These are phyloP conservation scores for Drosophila paramelanica DNA, from an alignment of 2,888 invertebrate species.

Conservation along the genomic window DNA sequence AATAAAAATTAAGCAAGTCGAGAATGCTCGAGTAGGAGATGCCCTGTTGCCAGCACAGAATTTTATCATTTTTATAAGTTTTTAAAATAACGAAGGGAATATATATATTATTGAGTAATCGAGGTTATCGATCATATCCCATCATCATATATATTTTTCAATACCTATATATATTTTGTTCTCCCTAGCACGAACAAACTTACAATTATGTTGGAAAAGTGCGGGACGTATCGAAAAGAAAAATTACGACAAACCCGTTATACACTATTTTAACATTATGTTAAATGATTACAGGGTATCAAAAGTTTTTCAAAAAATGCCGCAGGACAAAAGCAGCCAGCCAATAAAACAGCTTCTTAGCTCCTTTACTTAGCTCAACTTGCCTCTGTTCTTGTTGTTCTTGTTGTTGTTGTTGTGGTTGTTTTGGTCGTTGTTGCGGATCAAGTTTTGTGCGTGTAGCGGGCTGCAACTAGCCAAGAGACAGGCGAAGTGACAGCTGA, in stretches of 20 bases:
- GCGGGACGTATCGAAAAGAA: too few species aligned
- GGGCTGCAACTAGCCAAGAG: constrained; percentile 42
- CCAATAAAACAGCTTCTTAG: constrained; percentile 65
- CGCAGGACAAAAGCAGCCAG: constrained; percentile 55
- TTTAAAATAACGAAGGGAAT: too few species aligned
- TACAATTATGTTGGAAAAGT: too few species aligned
- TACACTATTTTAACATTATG: too few species aligned
- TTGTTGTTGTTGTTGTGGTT: background rate
- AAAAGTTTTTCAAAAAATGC: constrained; percentile 35
- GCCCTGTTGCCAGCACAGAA: background rate
- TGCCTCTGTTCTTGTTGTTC: constrained; percentile 25
- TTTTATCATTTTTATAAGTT: too few species aligned
- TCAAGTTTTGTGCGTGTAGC: constrained; percentile 28
- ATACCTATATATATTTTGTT: too few species aligned
- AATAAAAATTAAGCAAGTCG: background rate
- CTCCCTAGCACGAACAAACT: too few species aligned
- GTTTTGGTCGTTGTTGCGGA: constrained; percentile 13
- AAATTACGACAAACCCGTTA: too few species aligned
- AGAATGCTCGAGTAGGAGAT: background rate
- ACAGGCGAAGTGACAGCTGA: constrained; percentile 49
- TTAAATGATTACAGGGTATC: background rate
- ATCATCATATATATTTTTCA: too few species aligned
- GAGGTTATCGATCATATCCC: background rate
- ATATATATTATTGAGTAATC: too few species aligned
- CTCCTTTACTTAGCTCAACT: constrained; percentile 8